Base-by-base conservation (phyloP, 2,888 invertebrate genomes). In the Luffia ferchaultella region DNA sequence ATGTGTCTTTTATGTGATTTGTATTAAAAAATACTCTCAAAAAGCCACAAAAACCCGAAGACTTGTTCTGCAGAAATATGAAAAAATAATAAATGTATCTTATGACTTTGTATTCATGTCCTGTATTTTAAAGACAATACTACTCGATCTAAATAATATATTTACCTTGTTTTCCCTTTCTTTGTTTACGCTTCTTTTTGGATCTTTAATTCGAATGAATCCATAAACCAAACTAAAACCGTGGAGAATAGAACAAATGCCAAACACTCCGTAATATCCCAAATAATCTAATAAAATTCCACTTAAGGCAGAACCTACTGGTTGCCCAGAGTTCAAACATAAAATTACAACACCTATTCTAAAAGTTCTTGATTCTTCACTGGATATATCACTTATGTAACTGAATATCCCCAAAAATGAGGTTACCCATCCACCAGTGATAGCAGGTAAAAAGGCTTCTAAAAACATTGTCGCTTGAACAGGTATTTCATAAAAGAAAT, bases 371-470 rank as follows among this genome's bases (percentile, higher is more conserved):
- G 82, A 67, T 51, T 87, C 82, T 18, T 79, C 74, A 57, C 74
- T 76, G 1, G 88, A 85, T 45, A 86, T 70, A 53, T 88, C 87
- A 61, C 87, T 82, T 1, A 90, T 80, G 57, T 88, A 89, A 53
- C 86, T 86, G 71, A 88, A 86, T 45, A 86, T 75, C 41, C 86
- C 85, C 78, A 87, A 82, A 51, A 84, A 85, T 18, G 80, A 78
- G 0, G 82, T 72, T n/a, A 85, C 77, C 85, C 85, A 85, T 1
- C 85, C 82, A 1, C 87, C 87, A 3, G 84, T 83, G 16, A 87
- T 60, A 7, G 86, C 83, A 2, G 85, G 82, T 18, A 86, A 80
- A 46, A 87, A 65, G 0, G 82, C 79, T 54, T 87, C 87, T 18
- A 79, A 73, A 48, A 86, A 74, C 62, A 84, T 78, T 1, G 79